Percentiles rank a stretch among this genome's conserved stretches.
These are phyloP conservation scores for Poeciliopsis gracilis DNA, from an alignment of 2,797 vertebrate genomes.

Conservation along the genomic window DNA sequence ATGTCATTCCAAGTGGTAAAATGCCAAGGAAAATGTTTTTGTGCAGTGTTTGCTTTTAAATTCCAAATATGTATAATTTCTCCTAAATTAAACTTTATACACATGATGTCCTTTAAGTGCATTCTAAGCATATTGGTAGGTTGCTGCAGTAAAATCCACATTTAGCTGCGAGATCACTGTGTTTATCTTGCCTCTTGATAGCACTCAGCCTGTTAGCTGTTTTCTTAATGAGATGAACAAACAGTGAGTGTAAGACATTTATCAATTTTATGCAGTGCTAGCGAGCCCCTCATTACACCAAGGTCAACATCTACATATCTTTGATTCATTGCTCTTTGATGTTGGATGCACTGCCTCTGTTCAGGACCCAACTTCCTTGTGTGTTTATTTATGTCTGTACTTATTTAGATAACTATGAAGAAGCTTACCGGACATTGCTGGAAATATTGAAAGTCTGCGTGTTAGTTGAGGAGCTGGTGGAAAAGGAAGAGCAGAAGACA, in stretches of 20 bases:
- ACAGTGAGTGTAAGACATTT: slow-evolving; percentile 53
- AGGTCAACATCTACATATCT: slow-evolving; percentile 69
- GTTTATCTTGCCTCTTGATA: slow-evolving; percentile 67
- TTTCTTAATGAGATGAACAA: slow-evolving; percentile 74
- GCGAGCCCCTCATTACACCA: slow-evolving; percentile 62
- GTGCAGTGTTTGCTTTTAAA: slow-evolving; percentile 6
- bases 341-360: slow-evolving; percentile 41
- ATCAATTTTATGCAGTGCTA: slow-evolving; percentile 69
- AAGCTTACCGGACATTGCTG: slow-evolving; percentile 83
- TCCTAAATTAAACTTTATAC: not conserved
- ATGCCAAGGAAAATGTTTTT: slow-evolving; percentile 3
- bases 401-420: slow-evolving; percentile 84
- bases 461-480: slow-evolving; percentile 63
- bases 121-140: slow-evolving; percentile 38
- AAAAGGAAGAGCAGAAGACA: too few species aligned
- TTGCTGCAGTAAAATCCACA: slow-evolving; percentile 62
- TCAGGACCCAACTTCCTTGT: slow-evolving; percentile 33
- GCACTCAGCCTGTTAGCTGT: slow-evolving; percentile 62
- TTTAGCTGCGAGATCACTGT: slow-evolving; percentile 42
- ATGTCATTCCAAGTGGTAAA: slow-evolving; percentile 85
- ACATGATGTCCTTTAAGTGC: slow-evolving; percentile 19
- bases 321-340: slow-evolving; percentile 70
- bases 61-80: slow-evolving; percentile 11
- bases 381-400: slow-evolving; percentile 17
- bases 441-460: slow-evolving; percentile 83